Conservation (phyloP, 2,888 invertebrate species). For the Ichneumoninae sp. region DNA sequence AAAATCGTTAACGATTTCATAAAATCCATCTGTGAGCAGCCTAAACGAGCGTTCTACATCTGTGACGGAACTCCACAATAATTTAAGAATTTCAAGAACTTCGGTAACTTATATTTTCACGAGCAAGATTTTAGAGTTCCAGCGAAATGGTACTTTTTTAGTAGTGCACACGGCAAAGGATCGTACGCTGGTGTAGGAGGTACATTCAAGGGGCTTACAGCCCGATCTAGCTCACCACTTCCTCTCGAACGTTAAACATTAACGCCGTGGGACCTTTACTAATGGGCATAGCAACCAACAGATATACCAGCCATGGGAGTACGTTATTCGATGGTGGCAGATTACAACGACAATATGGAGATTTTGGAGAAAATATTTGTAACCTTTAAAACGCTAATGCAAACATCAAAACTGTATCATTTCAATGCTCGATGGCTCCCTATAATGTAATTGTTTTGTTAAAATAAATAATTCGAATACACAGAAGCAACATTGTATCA, state of each 20-base stretch:
- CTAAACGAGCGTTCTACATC: no score
- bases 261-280: conserved; percentile 46
- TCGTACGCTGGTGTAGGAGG: conserved; percentile 65
- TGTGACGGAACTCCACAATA: no score
- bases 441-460: conserved; percentile 29
- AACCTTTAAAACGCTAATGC: background rate
- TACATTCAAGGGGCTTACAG: conserved; percentile 62
- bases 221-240: conserved; percentile 58
- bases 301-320: conserved; percentile 45
- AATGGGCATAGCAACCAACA: conserved; percentile 48
- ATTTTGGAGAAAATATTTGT: conserved; percentile 1
- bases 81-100: no score
- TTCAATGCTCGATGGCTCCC: conserved; percentile 23
- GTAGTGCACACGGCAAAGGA: conserved; percentile 62
- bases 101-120: no score
- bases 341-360: conserved; percentile 41
- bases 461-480: background rate
- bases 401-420: conserved; percentile 28
- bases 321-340: conserved; percentile 34
- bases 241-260: conserved; percentile 57
- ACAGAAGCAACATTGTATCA: no score
- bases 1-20: no score
- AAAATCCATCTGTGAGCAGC: no score
- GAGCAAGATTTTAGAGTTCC: no score
- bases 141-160: no score